Percentiles rank a stretch among this genome's conserved stretches.
Conservation (phyloP, 2,888 invertebrate species). For the Philhelius pedissequus region DNA sequence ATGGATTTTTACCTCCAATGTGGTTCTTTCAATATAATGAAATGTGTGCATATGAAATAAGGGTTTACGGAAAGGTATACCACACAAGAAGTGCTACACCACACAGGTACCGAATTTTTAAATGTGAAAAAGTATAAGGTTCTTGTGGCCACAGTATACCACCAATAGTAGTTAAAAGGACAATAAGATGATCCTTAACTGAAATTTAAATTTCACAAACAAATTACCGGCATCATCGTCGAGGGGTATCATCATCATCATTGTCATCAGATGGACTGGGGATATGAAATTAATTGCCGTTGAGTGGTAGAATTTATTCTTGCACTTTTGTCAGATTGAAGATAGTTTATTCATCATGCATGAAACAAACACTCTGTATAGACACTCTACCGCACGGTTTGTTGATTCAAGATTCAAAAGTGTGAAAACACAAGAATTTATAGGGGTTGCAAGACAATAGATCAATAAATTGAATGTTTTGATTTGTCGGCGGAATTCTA, state of each 20-base stretch:
- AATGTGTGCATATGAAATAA: conserved; percentile 31
- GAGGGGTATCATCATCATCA: background rate
- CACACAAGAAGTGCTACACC: conserved; percentile 60
- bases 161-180: conserved; percentile 3
- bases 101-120: conserved; percentile 30
- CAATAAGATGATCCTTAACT: background rate
- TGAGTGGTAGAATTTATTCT: background rate
- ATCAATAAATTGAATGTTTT: conserved; percentile 52
- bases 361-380: background rate
- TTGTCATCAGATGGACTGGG: conserved; percentile 11
- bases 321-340: background rate
- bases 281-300: conserved; percentile 47
- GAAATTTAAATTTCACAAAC: conserved; percentile 40
- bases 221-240: background rate
- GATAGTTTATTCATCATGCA: conserved; percentile 26
- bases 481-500: conserved; percentile 40
- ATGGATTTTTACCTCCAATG: conserved; percentile 26
- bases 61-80: conserved; percentile 40
- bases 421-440: conserved; percentile 54
- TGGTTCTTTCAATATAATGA: conserved; percentile 45
- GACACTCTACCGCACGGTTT: background rate
- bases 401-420: conserved; percentile 41
- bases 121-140: background rate
- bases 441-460: conserved; percentile 55
- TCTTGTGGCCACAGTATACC: background rate